A percentile compares a stretch with the other conserved stretches of the same genome.
These are phyloP conservation scores for Sinocyclocheilus maitianheensis DNA, from an alignment of 2,113 vertebrate genomes.

Conservation along the genomic window DNA sequence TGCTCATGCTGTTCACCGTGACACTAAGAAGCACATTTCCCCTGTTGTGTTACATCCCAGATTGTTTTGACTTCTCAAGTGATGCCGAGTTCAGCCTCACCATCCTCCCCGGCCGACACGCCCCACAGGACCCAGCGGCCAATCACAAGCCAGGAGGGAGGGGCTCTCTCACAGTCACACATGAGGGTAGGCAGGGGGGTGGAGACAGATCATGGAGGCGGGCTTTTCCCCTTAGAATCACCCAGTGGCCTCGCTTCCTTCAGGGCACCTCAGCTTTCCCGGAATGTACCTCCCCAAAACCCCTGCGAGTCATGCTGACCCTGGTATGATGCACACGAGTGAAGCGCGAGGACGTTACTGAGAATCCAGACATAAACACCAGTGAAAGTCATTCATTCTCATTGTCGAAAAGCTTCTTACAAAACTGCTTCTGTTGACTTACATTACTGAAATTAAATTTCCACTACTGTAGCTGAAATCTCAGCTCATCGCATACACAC, in stretches of 20 bases:
- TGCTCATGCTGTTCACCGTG: background rate
- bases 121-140: constrained; percentile 86
- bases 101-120: constrained; percentile 87
- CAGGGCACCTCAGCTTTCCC: constrained; percentile 66
- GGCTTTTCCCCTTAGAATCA: constrained; percentile 75
- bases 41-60: constrained; percentile 97
- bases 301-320: background rate
- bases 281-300: constrained; percentile 57
- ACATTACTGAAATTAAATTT: background rate
- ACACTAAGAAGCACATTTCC: constrained; percentile 81
- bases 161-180: constrained; percentile 90
- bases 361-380: background rate
- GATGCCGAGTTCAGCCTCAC: constrained; percentile 91
- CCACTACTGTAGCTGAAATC: background rate
- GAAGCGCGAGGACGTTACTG: background rate
- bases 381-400: background rate
- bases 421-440: background rate
- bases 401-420: background rate
- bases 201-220: constrained; percentile 80
- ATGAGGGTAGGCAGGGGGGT: constrained; percentile 94
- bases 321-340: background rate
- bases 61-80: constrained; percentile 99
- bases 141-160: constrained; percentile 86
- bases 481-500: background rate
- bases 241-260: constrained; percentile 67